Evolutionary conservation across 1,140 invertebrate species (phyloP).

Genomic region (Lepidurus packardi): DNA sequence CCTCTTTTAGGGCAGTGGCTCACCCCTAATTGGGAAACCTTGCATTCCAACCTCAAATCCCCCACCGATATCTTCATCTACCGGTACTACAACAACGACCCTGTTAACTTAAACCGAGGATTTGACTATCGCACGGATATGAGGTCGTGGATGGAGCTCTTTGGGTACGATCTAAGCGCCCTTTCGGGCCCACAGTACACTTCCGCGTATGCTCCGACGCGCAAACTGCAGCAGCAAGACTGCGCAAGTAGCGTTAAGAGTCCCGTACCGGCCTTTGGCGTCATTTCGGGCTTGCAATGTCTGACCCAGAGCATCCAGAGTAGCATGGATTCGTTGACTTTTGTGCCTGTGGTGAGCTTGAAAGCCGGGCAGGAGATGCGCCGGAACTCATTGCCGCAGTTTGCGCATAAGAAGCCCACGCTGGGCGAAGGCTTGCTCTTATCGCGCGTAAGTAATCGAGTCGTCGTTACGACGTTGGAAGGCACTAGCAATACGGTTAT

Average conservation of each 20-base stretch:
- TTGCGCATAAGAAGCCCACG: conserved; percentile 73
- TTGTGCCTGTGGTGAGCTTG: conserved; percentile 70
- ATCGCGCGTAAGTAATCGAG: conserved; percentile 64
- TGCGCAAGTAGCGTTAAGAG: background rate
- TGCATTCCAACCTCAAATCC: conserved; percentile 69
- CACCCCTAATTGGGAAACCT: conserved; percentile 81
- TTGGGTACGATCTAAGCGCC: conserved; percentile 76
- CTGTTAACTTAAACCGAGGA: conserved; percentile 67
- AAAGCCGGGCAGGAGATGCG: conserved; percentile 75
- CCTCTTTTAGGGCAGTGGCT: conserved; percentile 90
- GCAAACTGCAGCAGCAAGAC: conserved; percentile 30
- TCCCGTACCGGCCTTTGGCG: conserved; percentile 65
- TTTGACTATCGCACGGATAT: conserved; percentile 69
- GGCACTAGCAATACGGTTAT: conserved; percentile 47
- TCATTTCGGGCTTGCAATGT: conserved; percentile 79
- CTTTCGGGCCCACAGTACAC: conserved; percentile 78
- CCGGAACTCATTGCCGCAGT: conserved; percentile 64
- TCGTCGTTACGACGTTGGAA: conserved; percentile 54
- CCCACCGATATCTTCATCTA: conserved; percentile 88
- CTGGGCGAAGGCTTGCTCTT: conserved; percentile 86
- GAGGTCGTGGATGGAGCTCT: conserved; percentile 69
- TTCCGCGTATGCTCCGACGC: conserved; percentile 38
- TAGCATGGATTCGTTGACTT: conserved; percentile 71
- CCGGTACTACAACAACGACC: conserved; percentile 84
- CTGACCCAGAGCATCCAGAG: conserved; percentile 75